Evolutionary conservation across 1,140 invertebrate species (phyloP).

Genomic region (Dryas iulia): DNA sequence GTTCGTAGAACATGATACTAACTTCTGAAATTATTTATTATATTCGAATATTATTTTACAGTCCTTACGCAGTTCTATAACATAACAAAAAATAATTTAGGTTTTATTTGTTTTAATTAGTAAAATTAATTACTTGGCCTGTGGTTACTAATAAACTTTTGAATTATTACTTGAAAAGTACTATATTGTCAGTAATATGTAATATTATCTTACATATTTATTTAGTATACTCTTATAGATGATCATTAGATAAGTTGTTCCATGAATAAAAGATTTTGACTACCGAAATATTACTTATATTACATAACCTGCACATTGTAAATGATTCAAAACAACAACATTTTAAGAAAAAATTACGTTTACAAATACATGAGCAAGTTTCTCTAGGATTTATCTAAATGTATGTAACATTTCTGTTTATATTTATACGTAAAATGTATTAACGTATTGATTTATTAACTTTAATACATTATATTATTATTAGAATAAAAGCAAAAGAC

Average conservation of each 20-base stretch:
- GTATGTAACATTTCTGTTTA: background rate
- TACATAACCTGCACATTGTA: conserved; percentile 14
- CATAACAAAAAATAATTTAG: too few species aligned
- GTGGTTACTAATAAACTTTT: background rate
- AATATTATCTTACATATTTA: background rate
- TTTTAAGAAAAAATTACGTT: background rate
- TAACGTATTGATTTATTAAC: conserved; percentile 10
- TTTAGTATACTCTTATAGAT: background rate
- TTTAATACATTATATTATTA: conserved; percentile 11
- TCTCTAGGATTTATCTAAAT: background rate
- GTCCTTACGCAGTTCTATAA: background rate
- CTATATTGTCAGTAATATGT: too few species aligned
- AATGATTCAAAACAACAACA: background rate
- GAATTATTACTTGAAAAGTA: background rate
- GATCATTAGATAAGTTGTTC: background rate
- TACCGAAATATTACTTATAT: conserved; percentile 4
- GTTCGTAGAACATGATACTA: conserved; percentile 49
- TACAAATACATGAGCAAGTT: background rate
- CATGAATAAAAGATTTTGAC: background rate
- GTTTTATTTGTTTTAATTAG: too few species aligned
- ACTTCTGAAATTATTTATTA: conserved; percentile 52
- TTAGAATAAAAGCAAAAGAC: conserved; percentile 22
- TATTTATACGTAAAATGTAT: background rate
- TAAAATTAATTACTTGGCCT: too few species aligned
- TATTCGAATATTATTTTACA: too few species aligned